Conservation (phyloP, 2,888 invertebrate species). For the Ornithoptera alexandrae region DNA sequence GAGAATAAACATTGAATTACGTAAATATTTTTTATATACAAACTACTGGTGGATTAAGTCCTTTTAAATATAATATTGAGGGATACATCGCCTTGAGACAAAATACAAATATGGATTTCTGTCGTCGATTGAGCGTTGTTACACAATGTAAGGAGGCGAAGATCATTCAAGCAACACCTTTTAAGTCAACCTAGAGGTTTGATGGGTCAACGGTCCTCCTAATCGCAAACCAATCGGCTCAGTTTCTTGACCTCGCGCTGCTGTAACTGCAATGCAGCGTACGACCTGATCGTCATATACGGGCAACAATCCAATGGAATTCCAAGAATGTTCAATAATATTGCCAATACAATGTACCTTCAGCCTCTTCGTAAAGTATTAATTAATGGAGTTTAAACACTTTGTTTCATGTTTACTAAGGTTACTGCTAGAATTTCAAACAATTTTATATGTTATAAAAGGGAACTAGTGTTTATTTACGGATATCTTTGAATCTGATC, state of each 20-base stretch:
- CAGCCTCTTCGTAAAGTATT: background rate
- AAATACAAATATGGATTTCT: no score
- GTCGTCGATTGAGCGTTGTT: background rate
- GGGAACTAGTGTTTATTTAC: no score
- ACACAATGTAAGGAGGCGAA: background rate
- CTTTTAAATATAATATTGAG: no score
- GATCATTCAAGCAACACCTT: background rate
- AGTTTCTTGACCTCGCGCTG: constrained; percentile 40
- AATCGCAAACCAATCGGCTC: constrained; percentile 57
- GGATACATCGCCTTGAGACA: no score
- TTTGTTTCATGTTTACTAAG: background rate
- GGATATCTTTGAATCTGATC: no score
- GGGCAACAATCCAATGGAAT: constrained; percentile 22
- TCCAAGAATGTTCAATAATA: constrained; percentile 15
- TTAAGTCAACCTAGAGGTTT: background rate
- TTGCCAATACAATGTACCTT: constrained; percentile 18
- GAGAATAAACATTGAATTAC: no score
- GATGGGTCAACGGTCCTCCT: constrained; percentile 61
- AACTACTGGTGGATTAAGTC: no score
- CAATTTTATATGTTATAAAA: no score
- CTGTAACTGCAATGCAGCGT: constrained; percentile 27
- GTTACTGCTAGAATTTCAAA: no score
- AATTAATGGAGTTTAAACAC: background rate
- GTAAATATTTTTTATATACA: no score
- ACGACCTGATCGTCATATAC: constrained; percentile 18